Base-by-base conservation (phyloP, 1,140 invertebrate species). In the Palaemon carinicauda region DNA sequence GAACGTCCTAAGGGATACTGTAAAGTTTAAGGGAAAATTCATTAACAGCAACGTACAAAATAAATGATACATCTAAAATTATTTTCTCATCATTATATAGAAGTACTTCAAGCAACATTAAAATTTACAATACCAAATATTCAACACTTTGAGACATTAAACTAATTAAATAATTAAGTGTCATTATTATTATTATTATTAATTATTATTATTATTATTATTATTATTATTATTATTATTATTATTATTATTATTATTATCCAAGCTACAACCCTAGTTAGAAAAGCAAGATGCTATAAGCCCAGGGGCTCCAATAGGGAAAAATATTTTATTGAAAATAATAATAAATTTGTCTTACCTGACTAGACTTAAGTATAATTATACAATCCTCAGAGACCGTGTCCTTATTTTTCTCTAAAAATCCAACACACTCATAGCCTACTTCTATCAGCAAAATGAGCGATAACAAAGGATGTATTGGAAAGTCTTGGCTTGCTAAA, bases 321-420 rank as follows among this genome's bases (percentile, higher is more conserved):
- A n/a, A n/a, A 80, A 9, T 54, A 15, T 53, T 51, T 50, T 15
- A 31, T 27, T n/a, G 0, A 84, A 7, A n/a, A n/a, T n/a, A 33
- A 41, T 7, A 51, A 12, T 19, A 54, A 54, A 31, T n/a, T 52
- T 15, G 50, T 79, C 85, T 87, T 31, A 90, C 89, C 80, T 93
- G 91, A 90, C 93, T 93, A 83, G 92, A 92, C 88, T 91, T 92
- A 19, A 95, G 90, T 19, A 94, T 92, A 88, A 93, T 93, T 19
- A 99, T 94, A 90, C 99, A 96, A 90, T 99, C 98, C 90, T 98
- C 97, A 17, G 98, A 94, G 3, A 99, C 97, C 0, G 97, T 99
- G 90, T 99, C 98, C 0, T 97, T 92, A 91, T 99, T 99, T 92
- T 99, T 99, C 90, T 99, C 98, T 7, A 99, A 92, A 92, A 99